A percentile compares a stretch with the other conserved stretches of the same genome.
Conservation (phyloP, 1,140 invertebrate species). For the Drosophila mayri region DNA sequence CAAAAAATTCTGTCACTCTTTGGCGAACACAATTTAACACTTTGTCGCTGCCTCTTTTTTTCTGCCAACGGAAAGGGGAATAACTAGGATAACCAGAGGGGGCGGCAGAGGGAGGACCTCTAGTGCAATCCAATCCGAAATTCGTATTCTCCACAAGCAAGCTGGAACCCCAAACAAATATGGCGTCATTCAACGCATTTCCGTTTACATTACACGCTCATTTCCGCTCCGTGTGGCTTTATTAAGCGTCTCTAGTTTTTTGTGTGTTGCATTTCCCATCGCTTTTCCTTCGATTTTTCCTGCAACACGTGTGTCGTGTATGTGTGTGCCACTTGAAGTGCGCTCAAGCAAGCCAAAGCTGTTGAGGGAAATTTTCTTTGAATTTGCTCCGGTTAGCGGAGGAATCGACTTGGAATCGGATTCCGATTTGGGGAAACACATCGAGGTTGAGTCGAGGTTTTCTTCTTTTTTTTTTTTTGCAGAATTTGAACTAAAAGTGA, state of each 20-base stretch:
- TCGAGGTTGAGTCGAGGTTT: conserved; percentile 4
- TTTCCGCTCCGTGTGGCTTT: conserved; percentile 80
- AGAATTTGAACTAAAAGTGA: neutral
- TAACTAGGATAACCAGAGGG: conserved; percentile 39
- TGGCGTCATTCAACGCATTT: conserved; percentile 79
- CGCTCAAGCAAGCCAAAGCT: conserved; percentile 63
- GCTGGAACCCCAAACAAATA: conserved; percentile 53
- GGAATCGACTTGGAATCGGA: conserved; percentile 56
- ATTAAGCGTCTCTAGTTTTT: conserved; percentile 67
- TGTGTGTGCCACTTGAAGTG: conserved; percentile 60
- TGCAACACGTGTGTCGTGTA: conserved; percentile 23
- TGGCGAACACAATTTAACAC: conserved; percentile 80
- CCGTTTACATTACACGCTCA: conserved; percentile 82
- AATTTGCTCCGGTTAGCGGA: conserved; percentile 59
- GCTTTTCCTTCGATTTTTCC: conserved; percentile 13
- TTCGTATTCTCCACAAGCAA: conserved; percentile 8
- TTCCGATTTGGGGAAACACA: conserved; percentile 14
- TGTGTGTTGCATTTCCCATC: conserved; percentile 49
- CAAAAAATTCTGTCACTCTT: conserved; percentile 34
- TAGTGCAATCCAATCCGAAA: conserved; percentile 1
- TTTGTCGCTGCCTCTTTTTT: conserved; percentile 52
- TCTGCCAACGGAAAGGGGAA: conserved; percentile 21
- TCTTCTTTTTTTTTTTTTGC: neutral
- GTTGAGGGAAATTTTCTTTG: conserved; percentile 64
- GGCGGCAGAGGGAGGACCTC: neutral